Percentiles rank a stretch among this genome's conserved stretches.
Evolutionary conservation across 1,140 invertebrate genomes (phyloP).

Genomic region (Brachionus manjavacas): DNA sequence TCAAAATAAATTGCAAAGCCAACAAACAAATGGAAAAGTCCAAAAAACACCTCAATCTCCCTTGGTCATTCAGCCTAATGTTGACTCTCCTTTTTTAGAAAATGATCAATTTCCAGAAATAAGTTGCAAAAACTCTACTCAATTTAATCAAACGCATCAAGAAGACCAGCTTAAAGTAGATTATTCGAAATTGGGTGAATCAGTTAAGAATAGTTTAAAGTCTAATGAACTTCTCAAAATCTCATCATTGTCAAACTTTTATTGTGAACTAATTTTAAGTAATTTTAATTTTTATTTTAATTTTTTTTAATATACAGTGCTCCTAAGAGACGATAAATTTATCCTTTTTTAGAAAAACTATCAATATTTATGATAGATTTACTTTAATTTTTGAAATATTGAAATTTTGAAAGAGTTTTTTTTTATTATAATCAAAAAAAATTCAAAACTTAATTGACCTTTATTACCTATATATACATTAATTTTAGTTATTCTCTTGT

Average conservation of each 20-base stretch:
- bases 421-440: too few species aligned
- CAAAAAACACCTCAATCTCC: neutral
- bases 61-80: neutral
- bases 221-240: neutral
- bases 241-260: slow-evolving; percentile 3
- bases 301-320: neutral
- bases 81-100: neutral
- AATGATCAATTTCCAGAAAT: neutral
- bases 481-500: too few species aligned
- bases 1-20: slow-evolving; percentile 31
- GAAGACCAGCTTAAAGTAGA: neutral
- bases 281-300: neutral
- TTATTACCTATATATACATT: too few species aligned
- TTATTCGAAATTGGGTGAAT: slow-evolving; percentile 4
- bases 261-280: slow-evolving; percentile 25
- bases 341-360: too few species aligned
- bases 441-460: too few species aligned
- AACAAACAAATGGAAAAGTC: neutral
- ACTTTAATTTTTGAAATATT: too few species aligned
- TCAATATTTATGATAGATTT: too few species aligned
- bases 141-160: neutral
- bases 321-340: too few species aligned
- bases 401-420: too few species aligned
- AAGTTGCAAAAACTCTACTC: neutral
- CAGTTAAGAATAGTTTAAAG: neutral